These are phyloP conservation scores for Drosophila nigrodunni DNA, from an alignment of 1,140 invertebrate species.

Conservation along the genomic window DNA sequence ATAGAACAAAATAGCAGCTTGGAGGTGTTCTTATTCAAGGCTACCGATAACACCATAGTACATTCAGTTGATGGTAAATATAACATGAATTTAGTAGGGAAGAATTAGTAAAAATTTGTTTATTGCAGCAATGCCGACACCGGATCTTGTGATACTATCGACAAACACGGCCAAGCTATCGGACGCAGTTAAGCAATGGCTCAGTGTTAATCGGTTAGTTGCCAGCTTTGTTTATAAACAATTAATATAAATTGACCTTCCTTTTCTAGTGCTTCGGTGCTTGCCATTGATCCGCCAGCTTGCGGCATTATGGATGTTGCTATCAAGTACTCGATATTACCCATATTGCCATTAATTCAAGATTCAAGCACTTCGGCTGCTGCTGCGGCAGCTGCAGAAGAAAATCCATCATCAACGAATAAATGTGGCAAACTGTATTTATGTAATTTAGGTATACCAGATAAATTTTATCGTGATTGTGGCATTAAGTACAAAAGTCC, in stretches of 20 bases:
- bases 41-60: conserved; percentile 76
- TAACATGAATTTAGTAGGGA: not conserved
- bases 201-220: conserved; percentile 86
- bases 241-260: conserved; percentile 10
- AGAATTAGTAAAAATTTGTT: not conserved
- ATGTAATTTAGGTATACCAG: conserved; percentile 93
- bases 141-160: conserved; percentile 84
- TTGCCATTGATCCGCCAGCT: conserved; percentile 92
- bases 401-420: conserved; percentile 86
- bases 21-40: conserved; percentile 83
- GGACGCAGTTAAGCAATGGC: conserved; percentile 87
- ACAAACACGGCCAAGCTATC: conserved; percentile 76
- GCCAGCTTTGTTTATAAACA: not conserved
- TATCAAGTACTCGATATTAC: conserved; percentile 91
- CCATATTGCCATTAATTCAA: conserved; percentile 89
- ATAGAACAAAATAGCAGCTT: conserved; percentile 84
- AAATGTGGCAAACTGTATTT: conserved; percentile 92
- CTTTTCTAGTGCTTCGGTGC: conserved; percentile 88
- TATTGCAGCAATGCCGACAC: conserved; percentile 68
- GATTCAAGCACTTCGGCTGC: conserved; percentile 80
- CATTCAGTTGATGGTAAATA: conserved; percentile 73
- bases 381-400: conserved; percentile 35
- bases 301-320: conserved; percentile 88
- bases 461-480: conserved; percentile 90
- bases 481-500: conserved; percentile 93